These are phyloP conservation scores for Mantis religiosa DNA, from an alignment of 2,888 invertebrate genomes.

Conservation along the genomic window DNA sequence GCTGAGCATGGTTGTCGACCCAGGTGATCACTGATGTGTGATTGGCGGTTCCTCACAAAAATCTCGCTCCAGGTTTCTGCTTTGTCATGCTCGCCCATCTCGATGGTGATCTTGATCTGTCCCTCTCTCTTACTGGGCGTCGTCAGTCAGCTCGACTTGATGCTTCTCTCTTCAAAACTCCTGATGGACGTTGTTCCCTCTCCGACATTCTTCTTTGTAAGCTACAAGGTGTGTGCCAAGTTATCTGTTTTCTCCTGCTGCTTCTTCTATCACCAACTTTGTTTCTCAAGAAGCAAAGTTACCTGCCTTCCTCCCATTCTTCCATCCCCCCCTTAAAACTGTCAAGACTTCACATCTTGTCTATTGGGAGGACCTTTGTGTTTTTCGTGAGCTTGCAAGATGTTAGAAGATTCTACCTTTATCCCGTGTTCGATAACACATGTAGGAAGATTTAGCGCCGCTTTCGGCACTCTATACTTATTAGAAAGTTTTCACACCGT, in stretches of 20 bases:
- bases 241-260: background rate
- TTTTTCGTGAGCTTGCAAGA: background rate
- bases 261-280: background rate
- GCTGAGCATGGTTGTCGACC: background rate
- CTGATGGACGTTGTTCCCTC: constrained; percentile 13
- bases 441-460: background rate
- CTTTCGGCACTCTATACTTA: background rate
- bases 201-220: constrained; percentile 6
- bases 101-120: constrained; percentile 1
- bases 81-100: constrained; percentile 21
- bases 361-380: background rate
- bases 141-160: constrained; percentile 18
- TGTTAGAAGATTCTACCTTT: background rate
- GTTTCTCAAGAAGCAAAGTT: background rate
- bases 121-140: constrained; percentile 11
- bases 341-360: background rate
- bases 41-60: constrained; percentile 16
- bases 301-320: background rate
- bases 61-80: constrained; percentile 2
- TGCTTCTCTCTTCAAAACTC: constrained; percentile 12
- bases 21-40: background rate
- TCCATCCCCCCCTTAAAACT: background rate
- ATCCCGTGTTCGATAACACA: background rate
- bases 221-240: constrained; percentile 4
- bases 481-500: background rate